These are phyloP conservation scores for Catonia carolina DNA, from an alignment of 2,888 invertebrate genomes.

Conservation along the genomic window DNA sequence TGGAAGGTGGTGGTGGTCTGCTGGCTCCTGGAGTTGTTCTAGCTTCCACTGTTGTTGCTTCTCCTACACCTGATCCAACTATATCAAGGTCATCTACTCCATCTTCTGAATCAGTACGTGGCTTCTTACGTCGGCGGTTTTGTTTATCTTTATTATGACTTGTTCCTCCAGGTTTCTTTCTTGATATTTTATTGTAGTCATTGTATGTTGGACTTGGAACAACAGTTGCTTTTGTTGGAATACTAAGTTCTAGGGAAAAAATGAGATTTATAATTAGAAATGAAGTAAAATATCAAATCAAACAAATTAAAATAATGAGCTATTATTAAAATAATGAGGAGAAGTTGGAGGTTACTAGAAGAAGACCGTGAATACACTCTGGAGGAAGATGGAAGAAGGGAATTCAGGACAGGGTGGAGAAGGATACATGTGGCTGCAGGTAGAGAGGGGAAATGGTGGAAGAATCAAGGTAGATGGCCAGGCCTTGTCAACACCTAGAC, in stretches of 20 bases:
- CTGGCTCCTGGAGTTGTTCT: slow-evolving; percentile 20
- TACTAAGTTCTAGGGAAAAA: slow-evolving; percentile 30
- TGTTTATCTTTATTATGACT: slow-evolving; percentile 19
- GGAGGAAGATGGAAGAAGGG: no score
- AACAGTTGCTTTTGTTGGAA: slow-evolving; percentile 30
- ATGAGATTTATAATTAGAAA: no score
- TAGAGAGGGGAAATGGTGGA: no score
- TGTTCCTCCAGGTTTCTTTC: slow-evolving; percentile 21
- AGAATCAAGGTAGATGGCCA: no score
- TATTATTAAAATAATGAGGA: no score
- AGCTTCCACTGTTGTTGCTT: slow-evolving; percentile 17
- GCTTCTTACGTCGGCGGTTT: slow-evolving; percentile 23
- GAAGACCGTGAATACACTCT: no score
- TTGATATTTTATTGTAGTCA: slow-evolving; percentile 20
- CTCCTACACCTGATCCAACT: slow-evolving; percentile 14
- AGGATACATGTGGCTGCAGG: no score
- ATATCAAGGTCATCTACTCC: slow-evolving; percentile 5
- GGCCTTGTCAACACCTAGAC: no score
- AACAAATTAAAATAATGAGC: no score
- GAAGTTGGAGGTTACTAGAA: background rate
- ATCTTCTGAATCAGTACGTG: slow-evolving; percentile 19
- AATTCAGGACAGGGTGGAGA: no score
- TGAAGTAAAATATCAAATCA: no score
- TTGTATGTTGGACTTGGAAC: slow-evolving; percentile 28
- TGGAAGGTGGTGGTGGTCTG: slow-evolving; percentile 24